Percentiles rank a stretch among this genome's conserved stretches.
Conservation (phyloP, 2,113 vertebrate genomes). For the Microcebus ravelobensis region DNA sequence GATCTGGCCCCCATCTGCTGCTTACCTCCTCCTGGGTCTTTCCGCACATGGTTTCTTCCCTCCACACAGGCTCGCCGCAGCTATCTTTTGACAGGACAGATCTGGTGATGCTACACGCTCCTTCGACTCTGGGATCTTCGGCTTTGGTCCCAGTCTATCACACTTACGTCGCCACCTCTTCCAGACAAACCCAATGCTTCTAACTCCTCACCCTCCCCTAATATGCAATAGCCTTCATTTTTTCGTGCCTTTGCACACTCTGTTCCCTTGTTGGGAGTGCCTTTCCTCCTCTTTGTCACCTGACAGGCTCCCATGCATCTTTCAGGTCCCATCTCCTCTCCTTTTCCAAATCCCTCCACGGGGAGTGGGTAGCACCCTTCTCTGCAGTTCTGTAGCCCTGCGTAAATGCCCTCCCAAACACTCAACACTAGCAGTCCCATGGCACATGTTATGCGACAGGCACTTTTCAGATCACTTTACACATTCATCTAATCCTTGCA, state of each 20-base stretch:
- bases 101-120: background rate
- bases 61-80: background rate
- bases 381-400: background rate
- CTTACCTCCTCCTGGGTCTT: background rate
- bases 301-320: background rate
- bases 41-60: background rate
- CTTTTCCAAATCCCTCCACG: background rate
- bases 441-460: background rate
- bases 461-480: background rate
- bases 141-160: background rate
- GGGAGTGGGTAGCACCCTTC: background rate
- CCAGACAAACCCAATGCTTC: background rate
- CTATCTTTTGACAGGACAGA: background rate
- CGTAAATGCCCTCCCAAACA: background rate
- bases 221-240: background rate
- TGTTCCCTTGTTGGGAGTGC: background rate
- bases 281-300: background rate
- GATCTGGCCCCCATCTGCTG: background rate
- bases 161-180: background rate
- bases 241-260: background rate
- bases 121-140: background rate
- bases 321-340: background rate
- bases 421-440: background rate
- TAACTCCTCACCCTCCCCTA: background rate
- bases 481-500: background rate